Conservation (phyloP, 1,140 invertebrate species). For the Apis dorsata region DNA sequence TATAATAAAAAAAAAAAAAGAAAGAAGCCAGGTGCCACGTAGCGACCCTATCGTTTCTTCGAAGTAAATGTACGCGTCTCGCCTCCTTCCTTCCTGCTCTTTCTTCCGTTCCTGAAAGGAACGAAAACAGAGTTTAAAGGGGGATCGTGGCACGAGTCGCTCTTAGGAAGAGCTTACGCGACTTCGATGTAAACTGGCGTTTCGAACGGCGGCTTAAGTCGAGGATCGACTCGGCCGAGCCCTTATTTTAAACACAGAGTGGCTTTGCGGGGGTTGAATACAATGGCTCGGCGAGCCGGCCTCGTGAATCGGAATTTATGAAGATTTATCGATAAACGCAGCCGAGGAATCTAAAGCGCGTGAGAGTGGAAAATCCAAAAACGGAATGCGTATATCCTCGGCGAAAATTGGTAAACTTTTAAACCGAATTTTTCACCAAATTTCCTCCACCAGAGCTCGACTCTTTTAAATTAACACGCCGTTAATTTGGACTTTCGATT, state of each 20-base stretch:
- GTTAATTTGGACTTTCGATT: too few relatives aligned
- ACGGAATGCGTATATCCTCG: neutral
- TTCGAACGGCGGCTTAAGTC: slow-evolving; percentile 40
- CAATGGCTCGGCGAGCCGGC: slow-evolving; percentile 27
- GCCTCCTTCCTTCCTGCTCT: neutral
- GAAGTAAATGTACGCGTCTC: neutral
- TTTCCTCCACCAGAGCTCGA: too few relatives aligned
- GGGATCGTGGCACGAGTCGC: slow-evolving; percentile 8
- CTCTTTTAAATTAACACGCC: too few relatives aligned
- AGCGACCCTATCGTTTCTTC: too few relatives aligned
- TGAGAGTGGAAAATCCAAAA: neutral
- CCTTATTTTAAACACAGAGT: slow-evolving; percentile 49
- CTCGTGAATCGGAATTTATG: slow-evolving; percentile 51
- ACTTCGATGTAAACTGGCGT: slow-evolving; percentile 41
- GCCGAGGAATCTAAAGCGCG: slow-evolving; percentile 18
- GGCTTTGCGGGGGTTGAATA: slow-evolving; percentile 34
- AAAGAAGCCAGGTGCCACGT: too few relatives aligned
- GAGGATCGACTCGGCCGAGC: slow-evolving; percentile 42
- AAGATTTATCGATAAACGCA: slow-evolving; percentile 48
- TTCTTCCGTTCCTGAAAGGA: neutral
- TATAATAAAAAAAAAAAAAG: too few relatives aligned
- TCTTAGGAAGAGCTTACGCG: slow-evolving; percentile 42
- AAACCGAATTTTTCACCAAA: too few relatives aligned
- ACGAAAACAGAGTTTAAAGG: slow-evolving; percentile 19
- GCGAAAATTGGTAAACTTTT: neutral